A percentile compares a stretch with the other conserved stretches of the same genome.
Conservation (phyloP, 2,888 invertebrate genomes). For the Tridacna crocea region DNA sequence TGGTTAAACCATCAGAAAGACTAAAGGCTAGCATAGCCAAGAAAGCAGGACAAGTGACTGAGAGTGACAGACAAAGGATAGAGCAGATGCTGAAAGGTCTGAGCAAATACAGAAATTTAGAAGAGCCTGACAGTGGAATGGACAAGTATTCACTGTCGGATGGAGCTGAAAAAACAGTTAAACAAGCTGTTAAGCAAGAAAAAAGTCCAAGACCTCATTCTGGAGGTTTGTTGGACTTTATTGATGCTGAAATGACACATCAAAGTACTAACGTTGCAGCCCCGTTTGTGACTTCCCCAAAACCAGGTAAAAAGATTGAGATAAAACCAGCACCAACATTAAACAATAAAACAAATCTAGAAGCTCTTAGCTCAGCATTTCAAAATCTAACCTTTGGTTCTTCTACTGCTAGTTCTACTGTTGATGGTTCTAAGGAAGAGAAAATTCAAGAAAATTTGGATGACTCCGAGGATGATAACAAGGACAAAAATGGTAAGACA, state of each 20-base stretch:
- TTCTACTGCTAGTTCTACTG: background rate
- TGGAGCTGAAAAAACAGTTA: background rate
- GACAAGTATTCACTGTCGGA: background rate
- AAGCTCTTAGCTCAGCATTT: constrained; percentile 11
- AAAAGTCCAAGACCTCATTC: background rate
- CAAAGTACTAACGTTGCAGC: background rate
- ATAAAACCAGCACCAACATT: constrained; percentile 15
- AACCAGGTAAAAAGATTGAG: background rate
- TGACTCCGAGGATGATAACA: constrained; percentile 3
- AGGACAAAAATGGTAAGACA: background rate
- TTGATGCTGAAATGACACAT: constrained; percentile 34
- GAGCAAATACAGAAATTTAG: constrained; percentile 37
- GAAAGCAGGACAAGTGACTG: constrained; percentile 27
- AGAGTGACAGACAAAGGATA: constrained; percentile 39
- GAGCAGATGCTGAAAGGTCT: constrained; percentile 40
- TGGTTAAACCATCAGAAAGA: constrained; percentile 39
- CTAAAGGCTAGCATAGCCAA: constrained; percentile 28
- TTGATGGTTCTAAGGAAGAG: background rate
- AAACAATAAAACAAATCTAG: constrained; percentile 19
- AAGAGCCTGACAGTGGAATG: constrained; percentile 26
- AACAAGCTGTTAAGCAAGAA: constrained; percentile 19
- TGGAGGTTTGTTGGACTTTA: constrained; percentile 20
- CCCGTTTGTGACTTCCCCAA: background rate
- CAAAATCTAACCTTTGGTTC: background rate
- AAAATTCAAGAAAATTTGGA: background rate